Evolutionary conservation across 2,797 vertebrate species (phyloP), one percentile per base, ranked within the genome.

Genomic region (Potorous gilbertii): DNA sequence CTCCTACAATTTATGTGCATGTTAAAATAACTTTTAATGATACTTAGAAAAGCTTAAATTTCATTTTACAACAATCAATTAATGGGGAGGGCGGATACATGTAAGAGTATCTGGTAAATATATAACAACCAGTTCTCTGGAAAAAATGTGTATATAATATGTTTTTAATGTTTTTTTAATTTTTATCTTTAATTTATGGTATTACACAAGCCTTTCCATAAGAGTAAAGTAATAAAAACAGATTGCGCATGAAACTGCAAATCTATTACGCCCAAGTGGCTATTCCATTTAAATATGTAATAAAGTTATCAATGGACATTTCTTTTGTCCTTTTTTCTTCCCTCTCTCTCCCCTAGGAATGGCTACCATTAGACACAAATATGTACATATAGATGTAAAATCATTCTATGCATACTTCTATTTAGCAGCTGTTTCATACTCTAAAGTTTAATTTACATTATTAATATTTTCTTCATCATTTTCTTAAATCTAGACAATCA

Each of bases 11-110:
- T 92, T 21, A 1, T 52, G 55, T 95, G 6, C 11, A 46, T 92
- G 52, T 56, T 55, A 90, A 90, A 87, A 81, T 31, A 50, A 16
- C 0, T 81, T 8, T 14, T 16, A 90, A 0, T 90, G 16, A 62
- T 90, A 55, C 91, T 96, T 95, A 90, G 29, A 81, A 8, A 91
- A 92, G 54, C 0, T 89, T 93, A 55, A 59, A 90, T 81, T 94
- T 1, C n/a, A 57, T 96, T 92, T 91, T 91, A 93, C 2, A 89
- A 40, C 1, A 89, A 40, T 27, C 16, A 93, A 2, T 28, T 16
- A 54, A 59, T 0, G 9, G 0, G 31, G 62, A 18, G 16, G 81
- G 56, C 50, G 6, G 13, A 57, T 81, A 21, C 2, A 50, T 87
- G 66, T 2, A 81, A 9, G 16, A 6, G 1, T 66, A 14, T 66